These are phyloP conservation scores for Dusona sp. DNA, from an alignment of 2,888 invertebrate species.

Conservation along the genomic window DNA sequence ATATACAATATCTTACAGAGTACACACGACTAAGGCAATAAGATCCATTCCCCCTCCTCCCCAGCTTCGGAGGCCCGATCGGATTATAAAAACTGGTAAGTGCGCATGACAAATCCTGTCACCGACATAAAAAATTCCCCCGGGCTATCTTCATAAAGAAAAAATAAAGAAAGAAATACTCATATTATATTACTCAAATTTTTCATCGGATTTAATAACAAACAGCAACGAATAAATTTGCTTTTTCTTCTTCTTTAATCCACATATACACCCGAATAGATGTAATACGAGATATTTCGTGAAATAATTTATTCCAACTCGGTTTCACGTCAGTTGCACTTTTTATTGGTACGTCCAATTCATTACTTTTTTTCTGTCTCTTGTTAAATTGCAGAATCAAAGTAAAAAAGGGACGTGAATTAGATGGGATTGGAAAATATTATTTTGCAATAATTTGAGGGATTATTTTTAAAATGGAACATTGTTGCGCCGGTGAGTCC, in stretches of 20 bases:
- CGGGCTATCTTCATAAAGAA: slow-evolving; percentile 39
- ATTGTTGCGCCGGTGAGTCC: background rate
- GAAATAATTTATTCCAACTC: slow-evolving; percentile 27
- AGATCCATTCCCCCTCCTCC: slow-evolving; percentile 51
- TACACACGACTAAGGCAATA: slow-evolving; percentile 49
- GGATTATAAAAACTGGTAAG: slow-evolving; percentile 71
- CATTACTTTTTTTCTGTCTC: slow-evolving; percentile 16
- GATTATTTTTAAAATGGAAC: background rate
- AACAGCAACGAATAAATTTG: background rate
- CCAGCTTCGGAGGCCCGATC: slow-evolving; percentile 44
- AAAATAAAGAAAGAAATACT: background rate
- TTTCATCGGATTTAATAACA: slow-evolving; percentile 23
- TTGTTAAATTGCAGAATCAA: background rate
- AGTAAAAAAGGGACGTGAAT: background rate
- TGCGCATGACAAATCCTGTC: slow-evolving; percentile 60
- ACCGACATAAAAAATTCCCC: slow-evolving; percentile 50
- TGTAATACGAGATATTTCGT: slow-evolving; percentile 33
- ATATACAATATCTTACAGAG: no score
- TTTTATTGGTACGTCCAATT: slow-evolving; percentile 27
- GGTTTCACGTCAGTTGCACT: slow-evolving; percentile 11
- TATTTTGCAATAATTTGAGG: background rate
- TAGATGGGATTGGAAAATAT: background rate
- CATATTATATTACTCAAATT: slow-evolving; percentile 42
- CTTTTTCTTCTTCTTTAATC: slow-evolving; percentile 1
- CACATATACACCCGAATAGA: slow-evolving; percentile 8